These are phyloP conservation scores for Onychomys leucogaster DNA, from an alignment of 2,797 vertebrate species.

Conservation along the genomic window DNA sequence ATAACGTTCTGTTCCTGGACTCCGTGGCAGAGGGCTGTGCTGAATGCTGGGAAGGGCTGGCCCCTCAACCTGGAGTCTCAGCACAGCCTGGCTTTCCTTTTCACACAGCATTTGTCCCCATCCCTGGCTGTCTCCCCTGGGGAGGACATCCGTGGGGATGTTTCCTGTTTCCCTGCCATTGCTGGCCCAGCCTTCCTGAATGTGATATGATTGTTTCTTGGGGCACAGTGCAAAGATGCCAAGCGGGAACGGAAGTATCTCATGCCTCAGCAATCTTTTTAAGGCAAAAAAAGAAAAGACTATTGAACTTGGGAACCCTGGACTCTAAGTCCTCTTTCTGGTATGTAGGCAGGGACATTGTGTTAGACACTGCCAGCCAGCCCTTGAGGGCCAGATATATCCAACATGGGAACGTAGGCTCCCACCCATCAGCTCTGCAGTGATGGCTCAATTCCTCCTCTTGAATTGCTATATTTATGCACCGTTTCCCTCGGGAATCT, in stretches of 20 bases:
- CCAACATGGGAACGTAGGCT: constrained; percentile 43
- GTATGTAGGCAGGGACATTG: constrained; percentile 68
- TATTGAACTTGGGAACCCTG: constrained; percentile 84
- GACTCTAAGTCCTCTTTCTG: constrained; percentile 79
- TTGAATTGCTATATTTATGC: not conserved
- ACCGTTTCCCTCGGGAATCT: not conserved
- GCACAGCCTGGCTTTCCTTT: constrained; percentile 82
- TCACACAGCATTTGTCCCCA: constrained; percentile 82
- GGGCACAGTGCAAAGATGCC: constrained; percentile 88
- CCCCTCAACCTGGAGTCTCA: constrained; percentile 45
- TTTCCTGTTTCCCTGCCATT: constrained; percentile 90
- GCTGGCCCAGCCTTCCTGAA: constrained; percentile 88
- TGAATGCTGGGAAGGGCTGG: constrained; percentile 69
- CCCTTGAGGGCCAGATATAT: not conserved
- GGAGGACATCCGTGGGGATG: constrained; percentile 87
- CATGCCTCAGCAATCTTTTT: constrained; percentile 86
- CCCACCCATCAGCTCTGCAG: not conserved
- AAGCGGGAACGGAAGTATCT: constrained; percentile 88
- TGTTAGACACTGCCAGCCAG: not conserved
- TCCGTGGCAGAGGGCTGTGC: not conserved
- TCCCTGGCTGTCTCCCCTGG: constrained; percentile 76
- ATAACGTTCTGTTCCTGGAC: not conserved
- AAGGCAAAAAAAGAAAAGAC: constrained; percentile 82
- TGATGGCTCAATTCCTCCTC: not conserved
- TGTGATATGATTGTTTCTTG: constrained; percentile 91